Conservation (phyloP, 2,113 vertebrate genomes). For the Emydura subglobosa region DNA sequence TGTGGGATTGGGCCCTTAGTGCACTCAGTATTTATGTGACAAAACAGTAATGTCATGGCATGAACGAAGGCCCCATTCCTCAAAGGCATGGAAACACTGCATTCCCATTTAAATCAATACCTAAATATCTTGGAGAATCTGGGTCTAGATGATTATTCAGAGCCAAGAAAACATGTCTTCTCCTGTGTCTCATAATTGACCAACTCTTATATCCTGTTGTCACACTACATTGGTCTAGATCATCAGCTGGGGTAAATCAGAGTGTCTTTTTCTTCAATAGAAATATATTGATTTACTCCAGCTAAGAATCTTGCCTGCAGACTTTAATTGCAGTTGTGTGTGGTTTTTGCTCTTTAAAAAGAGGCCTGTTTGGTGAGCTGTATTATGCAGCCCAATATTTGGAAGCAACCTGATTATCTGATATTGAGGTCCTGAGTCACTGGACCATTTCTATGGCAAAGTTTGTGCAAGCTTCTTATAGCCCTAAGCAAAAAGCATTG, state of each 20-base stretch:
- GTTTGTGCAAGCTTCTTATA: not conserved
- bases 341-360: not conserved
- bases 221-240: constrained; percentile 2
- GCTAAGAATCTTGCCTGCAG: not conserved
- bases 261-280: not conserved
- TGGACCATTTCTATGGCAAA: not conserved
- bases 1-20: not conserved
- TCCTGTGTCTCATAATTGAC: not conserved
- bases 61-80: not conserved
- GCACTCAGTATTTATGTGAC: not conserved
- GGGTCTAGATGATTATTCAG: not conserved
- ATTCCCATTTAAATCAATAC: not conserved
- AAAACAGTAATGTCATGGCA: not conserved
- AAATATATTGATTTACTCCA: not conserved
- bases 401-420: not conserved
- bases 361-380: not conserved
- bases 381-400: not conserved
- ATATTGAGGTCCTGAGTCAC: not conserved
- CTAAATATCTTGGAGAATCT: not conserved
- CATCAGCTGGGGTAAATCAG: not conserved
- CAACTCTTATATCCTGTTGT: not conserved
- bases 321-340: not conserved
- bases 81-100: not conserved
- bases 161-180: not conserved
- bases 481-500: not conserved